Evolutionary conservation across 2,113 vertebrate genomes (phyloP), one percentile per base, ranked within the genome.

Genomic region (Delphinapterus leucas): DNA sequence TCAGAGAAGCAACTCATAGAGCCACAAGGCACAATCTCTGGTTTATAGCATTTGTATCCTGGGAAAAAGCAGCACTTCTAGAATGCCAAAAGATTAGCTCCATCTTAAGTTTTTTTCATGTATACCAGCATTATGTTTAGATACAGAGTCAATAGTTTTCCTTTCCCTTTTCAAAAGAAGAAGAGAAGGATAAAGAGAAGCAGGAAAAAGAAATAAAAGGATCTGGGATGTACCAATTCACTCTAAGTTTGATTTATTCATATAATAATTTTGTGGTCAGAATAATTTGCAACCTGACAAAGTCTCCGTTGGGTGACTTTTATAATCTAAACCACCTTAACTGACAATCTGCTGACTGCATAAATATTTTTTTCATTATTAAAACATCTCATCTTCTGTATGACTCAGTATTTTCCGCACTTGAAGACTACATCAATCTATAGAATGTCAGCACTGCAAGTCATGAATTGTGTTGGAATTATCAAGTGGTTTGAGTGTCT

Each of bases 291-390:
- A 98, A 82, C 71, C 81, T 96, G 90, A 88, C 18, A 47, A 76
- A 90, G 88, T 71, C 76, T 94, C 90, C 94, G 5, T 5, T 60
- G 93, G 94, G 41, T 71, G 15, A 90, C 47, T 73, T n/a, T 79
- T 28, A 80, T 89, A 98, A 97, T 68, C 9, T 6, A 98, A 97
- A 97, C 97, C 95, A 89, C 92, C 96, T 97, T 96, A 80, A 63
- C 82, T 14, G n/a, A 93, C 95, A 98, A 97, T 95, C 88, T 98
- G 93, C 76, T 97, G 89, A 90, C 85, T 95, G 74, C 76, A 93
- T 79, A 95, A 96, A 95, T 96, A 95, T 97, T 96, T 93, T 98
- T 93, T 86, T 96, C 88, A 96, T 38, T 89, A 95, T 94, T 94
- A 91, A 93, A 92, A 95, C 4, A 38, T 67, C 97, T 97, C 71